These are phyloP conservation scores for Syngnathoides biaculeatus DNA, from an alignment of 2,113 vertebrate species.

Conservation along the genomic window DNA sequence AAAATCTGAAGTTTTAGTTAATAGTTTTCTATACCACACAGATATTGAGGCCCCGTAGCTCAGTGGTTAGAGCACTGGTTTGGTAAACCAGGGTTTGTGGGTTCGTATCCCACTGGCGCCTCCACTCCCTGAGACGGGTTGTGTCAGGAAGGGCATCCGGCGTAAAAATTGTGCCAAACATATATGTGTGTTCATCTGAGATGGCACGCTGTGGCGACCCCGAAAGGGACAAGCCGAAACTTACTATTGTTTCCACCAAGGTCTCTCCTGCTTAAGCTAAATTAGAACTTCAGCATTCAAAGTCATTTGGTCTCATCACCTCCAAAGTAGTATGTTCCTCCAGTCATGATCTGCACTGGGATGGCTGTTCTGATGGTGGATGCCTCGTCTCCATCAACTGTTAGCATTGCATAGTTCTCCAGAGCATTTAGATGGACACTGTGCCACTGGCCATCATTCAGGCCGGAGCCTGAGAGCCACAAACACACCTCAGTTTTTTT, in stretches of 20 bases:
- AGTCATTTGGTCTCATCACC: conserved; percentile 63
- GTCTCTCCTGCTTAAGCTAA: neutral
- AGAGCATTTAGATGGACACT: conserved; percentile 87
- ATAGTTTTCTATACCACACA: neutral
- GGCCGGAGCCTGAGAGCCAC: conserved; percentile 75
- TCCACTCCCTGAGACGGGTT: too few species aligned
- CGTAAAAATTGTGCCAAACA: too few species aligned
- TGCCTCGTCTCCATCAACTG: conserved; percentile 90
- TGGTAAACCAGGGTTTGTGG: too few species aligned
- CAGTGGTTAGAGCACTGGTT: too few species aligned
- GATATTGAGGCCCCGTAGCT: too few species aligned
- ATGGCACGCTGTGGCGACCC: too few species aligned
- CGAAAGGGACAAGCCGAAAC: too few species aligned
- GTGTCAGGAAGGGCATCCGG: too few species aligned
- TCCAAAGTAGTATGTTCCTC: conserved; percentile 90
- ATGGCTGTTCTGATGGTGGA: conserved; percentile 90
- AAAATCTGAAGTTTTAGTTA: neutral
- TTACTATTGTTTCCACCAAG: neutral
- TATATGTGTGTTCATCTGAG: too few species aligned
- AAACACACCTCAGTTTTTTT: neutral
- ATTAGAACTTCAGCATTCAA: neutral
- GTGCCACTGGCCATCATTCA: conserved; percentile 96
- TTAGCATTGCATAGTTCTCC: conserved; percentile 90
- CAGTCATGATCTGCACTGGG: conserved; percentile 87
- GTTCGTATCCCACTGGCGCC: too few species aligned